phyloP scores from a whole-genome alignment of 2,113 vertebrate genomes.

The Chrysochloris asiatica region DNA sequence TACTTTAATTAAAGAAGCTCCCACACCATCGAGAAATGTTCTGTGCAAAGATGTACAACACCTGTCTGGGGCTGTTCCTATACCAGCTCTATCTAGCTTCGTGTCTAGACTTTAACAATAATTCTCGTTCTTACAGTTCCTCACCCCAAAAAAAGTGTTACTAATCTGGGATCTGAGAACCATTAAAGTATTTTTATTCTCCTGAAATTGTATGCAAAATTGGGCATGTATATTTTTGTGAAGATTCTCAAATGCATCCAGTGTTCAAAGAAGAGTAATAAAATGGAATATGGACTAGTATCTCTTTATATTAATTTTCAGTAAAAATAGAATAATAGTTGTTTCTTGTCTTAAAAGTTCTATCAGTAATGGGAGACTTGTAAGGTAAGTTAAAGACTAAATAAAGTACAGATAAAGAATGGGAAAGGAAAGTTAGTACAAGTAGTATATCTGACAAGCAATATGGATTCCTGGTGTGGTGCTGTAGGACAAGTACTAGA shows the following conservation, averaged over 20 bases:
- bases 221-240: neutral
- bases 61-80: conserved; percentile 26
- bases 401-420: neutral
- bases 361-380: neutral
- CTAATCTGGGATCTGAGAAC: neutral
- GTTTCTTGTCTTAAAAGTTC: conserved; percentile 19
- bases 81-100: neutral
- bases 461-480: neutral
- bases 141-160: neutral
- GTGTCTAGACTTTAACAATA: neutral
- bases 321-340: conserved; percentile 36
- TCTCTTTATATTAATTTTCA: neutral
- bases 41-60: conserved; percentile 58
- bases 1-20: conserved; percentile 71
- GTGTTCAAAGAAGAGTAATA: conserved; percentile 4
- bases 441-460: neutral
- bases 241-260: neutral
- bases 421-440: conserved; percentile 21
- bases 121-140: neutral
- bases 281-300: neutral
- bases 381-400: conserved; percentile 16
- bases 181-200: conserved; percentile 26
- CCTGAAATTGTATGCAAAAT: neutral
- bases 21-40: conserved; percentile 51
- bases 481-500: too few relatives aligned